These are phyloP conservation scores for Ridgeia piscesae DNA, from an alignment of 1,140 invertebrate species.

Conservation along the genomic window DNA sequence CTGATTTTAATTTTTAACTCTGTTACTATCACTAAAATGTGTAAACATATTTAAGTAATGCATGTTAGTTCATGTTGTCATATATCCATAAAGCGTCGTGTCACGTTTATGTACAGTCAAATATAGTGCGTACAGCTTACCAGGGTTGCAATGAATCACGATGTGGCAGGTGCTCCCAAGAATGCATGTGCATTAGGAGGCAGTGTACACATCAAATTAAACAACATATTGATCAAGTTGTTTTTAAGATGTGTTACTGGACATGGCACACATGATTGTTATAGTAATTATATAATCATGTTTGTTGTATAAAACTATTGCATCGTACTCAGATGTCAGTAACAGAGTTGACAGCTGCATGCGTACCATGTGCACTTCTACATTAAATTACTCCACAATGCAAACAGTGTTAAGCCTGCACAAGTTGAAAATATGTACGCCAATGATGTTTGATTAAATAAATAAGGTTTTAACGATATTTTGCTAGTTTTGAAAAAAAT, in stretches of 20 bases:
- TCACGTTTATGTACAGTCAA: neutral
- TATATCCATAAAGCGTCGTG: neutral
- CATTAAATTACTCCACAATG: constrained; percentile 9
- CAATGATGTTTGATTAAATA: too few species aligned
- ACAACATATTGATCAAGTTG: neutral
- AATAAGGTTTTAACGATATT: neutral
- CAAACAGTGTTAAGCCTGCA: neutral
- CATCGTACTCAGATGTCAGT: neutral
- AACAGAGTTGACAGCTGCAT: neutral
- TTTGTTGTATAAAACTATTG: neutral
- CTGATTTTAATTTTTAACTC: constrained; percentile 17
- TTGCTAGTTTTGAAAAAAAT: neutral
- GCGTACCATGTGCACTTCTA: neutral
- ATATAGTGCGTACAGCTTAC: neutral
- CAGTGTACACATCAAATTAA: constrained; percentile 9
- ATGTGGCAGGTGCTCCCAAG: neutral
- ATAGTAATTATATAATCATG: constrained; percentile 1
- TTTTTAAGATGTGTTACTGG: constrained; percentile 12
- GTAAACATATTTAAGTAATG: constrained; percentile 10
- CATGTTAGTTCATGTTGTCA: too few species aligned
- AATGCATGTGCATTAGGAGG: constrained; percentile 9
- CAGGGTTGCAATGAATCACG: neutral
- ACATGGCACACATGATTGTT: constrained; percentile 10
- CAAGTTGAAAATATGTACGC: neutral
- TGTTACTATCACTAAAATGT: constrained; percentile 17